phyloP scores from a whole-genome alignment of 2,797 vertebrate genomes.

The Coranthus polyacanthus region DNA sequence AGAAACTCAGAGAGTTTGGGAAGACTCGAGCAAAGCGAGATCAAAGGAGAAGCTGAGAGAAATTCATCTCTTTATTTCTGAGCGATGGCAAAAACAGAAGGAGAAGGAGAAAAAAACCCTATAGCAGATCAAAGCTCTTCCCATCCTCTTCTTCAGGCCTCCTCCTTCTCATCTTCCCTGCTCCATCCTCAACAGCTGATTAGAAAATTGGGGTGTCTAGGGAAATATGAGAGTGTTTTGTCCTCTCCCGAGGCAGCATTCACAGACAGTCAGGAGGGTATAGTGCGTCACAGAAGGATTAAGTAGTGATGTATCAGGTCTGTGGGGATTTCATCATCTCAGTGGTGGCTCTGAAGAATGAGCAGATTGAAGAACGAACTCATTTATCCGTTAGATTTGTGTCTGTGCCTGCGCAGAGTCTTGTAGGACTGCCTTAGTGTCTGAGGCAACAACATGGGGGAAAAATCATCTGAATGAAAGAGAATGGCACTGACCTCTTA shows the following conservation, averaged over 20 bases:
- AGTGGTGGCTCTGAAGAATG: slow-evolving; percentile 2
- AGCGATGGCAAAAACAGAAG: slow-evolving; percentile 18
- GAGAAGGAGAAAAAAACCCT: slow-evolving; percentile 10
- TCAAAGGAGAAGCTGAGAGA: slow-evolving; percentile 58
- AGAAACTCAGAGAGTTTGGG: slow-evolving; percentile 26
- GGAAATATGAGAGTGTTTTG: slow-evolving; percentile 31
- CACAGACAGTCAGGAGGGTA: slow-evolving; percentile 23
- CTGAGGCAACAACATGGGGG: slow-evolving; percentile 16
- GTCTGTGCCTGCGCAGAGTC: not conserved
- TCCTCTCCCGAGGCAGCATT: slow-evolving; percentile 33
- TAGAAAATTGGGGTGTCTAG: slow-evolving; percentile 22
- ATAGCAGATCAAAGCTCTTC: slow-evolving; percentile 56
- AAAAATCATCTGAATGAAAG: slow-evolving; percentile 26
- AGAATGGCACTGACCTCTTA: slow-evolving; percentile 71
- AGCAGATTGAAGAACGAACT: not conserved
- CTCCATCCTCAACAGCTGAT: slow-evolving; percentile 42
- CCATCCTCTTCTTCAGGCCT: slow-evolving; percentile 10
- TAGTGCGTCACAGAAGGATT: slow-evolving; percentile 7
- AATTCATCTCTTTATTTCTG: slow-evolving; percentile 42
- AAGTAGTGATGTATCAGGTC: slow-evolving; percentile 8
- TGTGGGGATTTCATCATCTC: not conserved
- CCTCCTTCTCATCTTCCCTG: not conserved
- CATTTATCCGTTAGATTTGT: not conserved
- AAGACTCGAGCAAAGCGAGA: slow-evolving; percentile 34
- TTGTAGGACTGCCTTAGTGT: not conserved